Base-by-base conservation (phyloP, 37 sponge, comb jelly and placozoan species). In the Lycopodina hypogea region DNA sequence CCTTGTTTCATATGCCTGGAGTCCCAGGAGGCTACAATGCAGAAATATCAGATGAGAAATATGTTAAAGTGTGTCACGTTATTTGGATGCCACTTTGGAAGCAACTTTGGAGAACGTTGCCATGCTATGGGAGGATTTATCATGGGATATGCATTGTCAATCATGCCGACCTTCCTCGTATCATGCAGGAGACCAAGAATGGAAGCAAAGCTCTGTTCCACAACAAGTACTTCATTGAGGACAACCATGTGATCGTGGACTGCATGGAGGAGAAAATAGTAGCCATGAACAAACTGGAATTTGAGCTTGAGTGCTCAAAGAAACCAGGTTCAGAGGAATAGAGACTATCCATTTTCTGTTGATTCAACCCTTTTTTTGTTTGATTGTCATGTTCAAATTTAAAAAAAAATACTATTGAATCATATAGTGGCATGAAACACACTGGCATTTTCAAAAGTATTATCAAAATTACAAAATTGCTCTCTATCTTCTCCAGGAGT, bases 151-250 rank as follows among this genome's bases (percentile, higher is more conserved):
- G 80, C 58, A 39, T 80, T 0, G 41, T 70, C 17, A 35, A 39
- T 35, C 22, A 33, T n/a, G 74, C 30, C 6, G 74, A 73, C 56
- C 35, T 73, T 21, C 26, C 21, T 4, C 23, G 26, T 21, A 24
- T 58, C 26, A 6, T 58, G 21, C 26, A 26, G 14, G 26, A 58
- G 4, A 21, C 23, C 59, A 58, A 58, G 59, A 58, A 26, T 24
- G 23, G 26, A 14, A 58, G 26, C 59, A 45, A 4, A 45, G 48
- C 48, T 45, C 59, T 76, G 29, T 84, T 84, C 72, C 59, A 56
- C 72, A 77, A 84, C 78, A 84, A 84, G 53, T 84, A 71, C 48
- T 78, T 84, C 41, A 56, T 78, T 32, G 72, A 71, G 63, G 22
- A 24, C 32, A 78, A 84, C 79, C 85, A 69, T n/a, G 60, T 58